Evolutionary conservation across 2,888 invertebrate species (phyloP), one percentile per base, ranked within the genome.

Genomic region (Drosophila greeni): DNA sequence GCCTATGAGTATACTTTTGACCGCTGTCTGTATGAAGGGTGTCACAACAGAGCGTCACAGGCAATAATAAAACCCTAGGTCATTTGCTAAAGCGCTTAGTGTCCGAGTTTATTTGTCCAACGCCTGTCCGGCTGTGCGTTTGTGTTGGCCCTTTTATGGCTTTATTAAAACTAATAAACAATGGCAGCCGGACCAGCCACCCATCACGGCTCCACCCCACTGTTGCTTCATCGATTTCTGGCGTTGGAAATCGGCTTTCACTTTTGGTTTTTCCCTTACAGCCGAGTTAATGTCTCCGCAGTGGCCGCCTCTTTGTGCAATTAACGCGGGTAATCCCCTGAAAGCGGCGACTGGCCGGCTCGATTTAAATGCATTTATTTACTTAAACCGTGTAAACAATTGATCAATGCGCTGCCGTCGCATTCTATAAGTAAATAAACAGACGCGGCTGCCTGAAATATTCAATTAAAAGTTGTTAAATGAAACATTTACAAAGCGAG

Each of bases 381-480:
- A 66, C 83, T 76, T 75, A 76, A 77, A 73, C 51, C 57, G 74
- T 67, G 74, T 70, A 76, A 83, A 78, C 76, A 78, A 73, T 81
- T 75, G 73, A 80, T 73, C 74, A 77, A 48, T 51, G 49, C 59
- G 29, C 67, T 36, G 51, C 34, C 54, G 45, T 51, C 23, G 55
- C 53, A 53, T 43, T 58, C 53, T 43, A 42, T 57, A 66, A 60
- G 55, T 58, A 59, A 61, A 75, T 59, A 75, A 68, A 69, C 79
- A 70, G 69, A 67, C 67, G 48, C 58, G 16, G 54, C 48, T 39
- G 66, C 14, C 62, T 70, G 77, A 76, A 73, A 82, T 80, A 79
- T 79, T 79, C 81, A 79, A 80, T 79, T 83, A 83, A 80, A 82
- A 43, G 66, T 66, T 73, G 74, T 77, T 74, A 82, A 80, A 75